A percentile compares a stretch with the other conserved stretches of the same genome.
phyloP scores from a whole-genome alignment of 2,888 invertebrate genomes.

The Dolichopus griseipennis region DNA sequence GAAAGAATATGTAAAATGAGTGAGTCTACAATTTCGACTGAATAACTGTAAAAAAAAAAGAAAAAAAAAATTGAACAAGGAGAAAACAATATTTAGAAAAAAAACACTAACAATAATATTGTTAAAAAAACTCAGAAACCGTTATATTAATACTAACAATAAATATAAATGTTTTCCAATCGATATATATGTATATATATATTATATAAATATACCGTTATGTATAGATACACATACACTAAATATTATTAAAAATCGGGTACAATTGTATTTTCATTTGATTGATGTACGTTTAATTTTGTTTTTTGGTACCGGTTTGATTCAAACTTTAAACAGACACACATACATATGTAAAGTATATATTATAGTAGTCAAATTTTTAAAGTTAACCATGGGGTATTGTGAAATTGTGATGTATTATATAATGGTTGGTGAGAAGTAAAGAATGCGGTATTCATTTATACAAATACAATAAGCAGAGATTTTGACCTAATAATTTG shows the following conservation, averaged over 20 bases:
- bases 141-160: not conserved
- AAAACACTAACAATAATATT: not conserved
- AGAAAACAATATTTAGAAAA: not conserved
- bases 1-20: not conserved
- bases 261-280: not conserved
- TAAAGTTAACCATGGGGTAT: not conserved
- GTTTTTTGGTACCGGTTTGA: too few species aligned
- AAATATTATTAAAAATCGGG: not conserved
- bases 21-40: conserved; percentile 3
- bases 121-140: too few species aligned
- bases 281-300: not conserved
- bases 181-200: too few species aligned
- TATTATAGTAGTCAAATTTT: too few species aligned
- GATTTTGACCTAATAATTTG: conserved; percentile 4
- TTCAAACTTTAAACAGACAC: too few species aligned
- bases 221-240: not conserved
- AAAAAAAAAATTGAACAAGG: not conserved
- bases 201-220: not conserved
- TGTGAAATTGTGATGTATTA: too few species aligned
- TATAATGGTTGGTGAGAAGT: too few species aligned
- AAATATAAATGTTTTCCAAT: not conserved
- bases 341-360: too few species aligned
- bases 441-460: too few species aligned
- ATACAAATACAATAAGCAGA: not conserved
- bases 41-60: not conserved